These are phyloP conservation scores for Hydrozoanthus gracilis DNA, from an alignment of 92 coral and sea anemone species.

Conservation along the genomic window DNA sequence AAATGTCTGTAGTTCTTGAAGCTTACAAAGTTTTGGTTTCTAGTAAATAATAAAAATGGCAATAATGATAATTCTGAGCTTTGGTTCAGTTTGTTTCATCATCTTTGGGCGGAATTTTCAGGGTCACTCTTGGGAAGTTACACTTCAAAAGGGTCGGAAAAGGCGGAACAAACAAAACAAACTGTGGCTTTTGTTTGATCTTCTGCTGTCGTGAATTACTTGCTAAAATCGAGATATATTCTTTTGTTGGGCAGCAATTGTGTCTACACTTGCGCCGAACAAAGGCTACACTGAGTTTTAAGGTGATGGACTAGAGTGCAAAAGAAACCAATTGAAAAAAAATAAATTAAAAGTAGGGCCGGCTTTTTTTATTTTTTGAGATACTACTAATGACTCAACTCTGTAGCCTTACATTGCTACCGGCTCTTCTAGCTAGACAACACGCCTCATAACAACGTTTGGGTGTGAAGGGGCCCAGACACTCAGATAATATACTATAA, in stretches of 20 bases:
- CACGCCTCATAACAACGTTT: constrained; percentile 3
- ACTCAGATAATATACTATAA: not conserved
- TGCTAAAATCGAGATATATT: not conserved
- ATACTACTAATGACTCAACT: not conserved
- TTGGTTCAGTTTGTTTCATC: not conserved
- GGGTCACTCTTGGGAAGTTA: constrained; percentile 17
- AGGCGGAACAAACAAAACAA: constrained; percentile 15
- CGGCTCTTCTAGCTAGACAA: constrained; percentile 13
- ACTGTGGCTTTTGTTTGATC: not conserved
- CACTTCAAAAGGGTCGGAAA: constrained; percentile 25
- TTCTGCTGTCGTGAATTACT: not conserved
- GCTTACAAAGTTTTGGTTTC: not conserved
- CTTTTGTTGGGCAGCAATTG: not conserved
- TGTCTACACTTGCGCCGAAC: constrained; percentile 33
- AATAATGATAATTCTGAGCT: not conserved
- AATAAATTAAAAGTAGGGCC: not conserved
- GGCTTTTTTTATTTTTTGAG: not conserved
- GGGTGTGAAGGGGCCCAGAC: not conserved
- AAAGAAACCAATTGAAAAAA: not conserved
- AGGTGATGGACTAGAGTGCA: not conserved
- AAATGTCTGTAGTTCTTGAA: not conserved
- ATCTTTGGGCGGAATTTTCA: constrained; percentile 4
- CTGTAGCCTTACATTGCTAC: constrained; percentile 21
- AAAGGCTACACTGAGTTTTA: not conserved
- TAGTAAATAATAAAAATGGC: no score